These are phyloP conservation scores for Phodopus roborovskii DNA, from an alignment of 2,113 vertebrate genomes.

Conservation along the genomic window DNA sequence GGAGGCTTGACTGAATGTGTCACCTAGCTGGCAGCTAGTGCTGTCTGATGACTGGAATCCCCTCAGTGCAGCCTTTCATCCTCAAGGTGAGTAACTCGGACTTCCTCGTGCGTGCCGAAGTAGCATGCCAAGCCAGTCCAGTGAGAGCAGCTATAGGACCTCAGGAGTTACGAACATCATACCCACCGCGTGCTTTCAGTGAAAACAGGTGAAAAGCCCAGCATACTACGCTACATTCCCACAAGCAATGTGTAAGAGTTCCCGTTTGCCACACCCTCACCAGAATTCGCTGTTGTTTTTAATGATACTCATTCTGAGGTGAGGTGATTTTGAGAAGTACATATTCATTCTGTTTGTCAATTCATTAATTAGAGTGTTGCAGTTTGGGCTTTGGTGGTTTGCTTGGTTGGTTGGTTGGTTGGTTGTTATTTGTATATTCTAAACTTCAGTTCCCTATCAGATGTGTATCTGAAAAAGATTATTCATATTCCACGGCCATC, in stretches of 20 bases:
- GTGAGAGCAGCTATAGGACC: background rate
- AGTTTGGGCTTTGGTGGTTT: background rate
- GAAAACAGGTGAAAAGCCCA: slow-evolving; percentile 40
- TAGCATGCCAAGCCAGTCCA: background rate
- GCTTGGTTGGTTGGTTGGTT: background rate
- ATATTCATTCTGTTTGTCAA: background rate
- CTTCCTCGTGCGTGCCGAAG: background rate
- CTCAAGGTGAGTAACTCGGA: background rate
- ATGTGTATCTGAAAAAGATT: background rate
- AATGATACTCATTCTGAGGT: background rate
- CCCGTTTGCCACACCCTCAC: background rate
- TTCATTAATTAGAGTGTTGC: background rate
- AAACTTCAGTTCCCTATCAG: background rate
- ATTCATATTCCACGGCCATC: background rate
- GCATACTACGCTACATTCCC: background rate
- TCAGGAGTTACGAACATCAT: background rate
- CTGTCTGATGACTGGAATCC: background rate
- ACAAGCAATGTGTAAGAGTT: background rate
- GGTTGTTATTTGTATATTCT: background rate
- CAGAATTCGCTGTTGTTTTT: background rate
- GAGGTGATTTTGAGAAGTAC: background rate
- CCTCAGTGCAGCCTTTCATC: background rate
- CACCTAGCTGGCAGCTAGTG: background rate
- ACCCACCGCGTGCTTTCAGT: slow-evolving; percentile 10
- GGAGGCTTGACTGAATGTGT: background rate